Evolutionary conservation across 2,113 vertebrate genomes (phyloP).

Genomic region (Lota lota): DNA sequence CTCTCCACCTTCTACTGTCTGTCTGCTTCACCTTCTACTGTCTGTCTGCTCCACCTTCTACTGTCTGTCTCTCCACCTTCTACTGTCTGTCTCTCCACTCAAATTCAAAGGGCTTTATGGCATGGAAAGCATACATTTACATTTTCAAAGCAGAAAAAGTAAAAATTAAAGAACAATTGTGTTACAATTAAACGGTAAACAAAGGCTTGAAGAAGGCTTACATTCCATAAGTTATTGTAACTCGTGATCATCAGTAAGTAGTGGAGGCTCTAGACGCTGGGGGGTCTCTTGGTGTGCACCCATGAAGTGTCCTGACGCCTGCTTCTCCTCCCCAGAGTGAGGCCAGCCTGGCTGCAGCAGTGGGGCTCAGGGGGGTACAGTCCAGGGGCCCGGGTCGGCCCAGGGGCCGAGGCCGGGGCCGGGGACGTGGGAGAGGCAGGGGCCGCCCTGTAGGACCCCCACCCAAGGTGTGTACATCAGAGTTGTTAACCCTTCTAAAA

Average conservation of each 20-base stretch:
- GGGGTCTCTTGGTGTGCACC: neutral
- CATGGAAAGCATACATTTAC: no score
- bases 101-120: no score
- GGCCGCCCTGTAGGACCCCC: conserved; percentile 66
- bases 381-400: conserved; percentile 71
- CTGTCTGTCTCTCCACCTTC: no score
- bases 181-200: neutral
- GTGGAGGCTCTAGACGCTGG: neutral
- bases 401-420: conserved; percentile 58
- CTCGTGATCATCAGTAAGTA: neutral
- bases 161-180: neutral
- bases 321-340: conserved; percentile 33
- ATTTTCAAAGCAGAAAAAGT: neutral
- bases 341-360: conserved; percentile 16
- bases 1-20: no score
- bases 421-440: conserved; percentile 52
- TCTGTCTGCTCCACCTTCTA: no score
- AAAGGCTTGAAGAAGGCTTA: no score
- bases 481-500: no score
- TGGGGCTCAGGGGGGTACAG: conserved; percentile 41
- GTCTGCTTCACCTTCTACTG: no score
- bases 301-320: neutral
- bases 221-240: no score
- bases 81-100: no score
- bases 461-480: conserved; percentile 40